Base-by-base conservation (phyloP, 2,113 vertebrate genomes). In the Dromiciops gliroides region DNA sequence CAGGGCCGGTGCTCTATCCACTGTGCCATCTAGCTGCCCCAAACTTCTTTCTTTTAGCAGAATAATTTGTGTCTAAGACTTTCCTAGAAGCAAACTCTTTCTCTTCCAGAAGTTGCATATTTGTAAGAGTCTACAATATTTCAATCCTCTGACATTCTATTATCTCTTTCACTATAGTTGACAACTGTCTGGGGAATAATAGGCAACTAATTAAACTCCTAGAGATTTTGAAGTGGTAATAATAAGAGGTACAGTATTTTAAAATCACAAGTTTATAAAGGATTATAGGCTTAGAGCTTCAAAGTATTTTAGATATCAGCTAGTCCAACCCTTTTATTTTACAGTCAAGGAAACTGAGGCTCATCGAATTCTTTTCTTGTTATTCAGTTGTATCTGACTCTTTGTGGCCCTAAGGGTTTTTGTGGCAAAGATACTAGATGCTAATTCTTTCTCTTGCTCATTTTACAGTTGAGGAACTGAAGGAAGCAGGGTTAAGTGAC, bases 151-250 rank as follows among this genome's bases (percentile, higher is more conserved):
- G 2, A 14, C 26, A 89, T 8, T 31, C 19, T 44, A 75, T 12
- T 51, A 51, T 94, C 48, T 26, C 3, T 95, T 96, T 95, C 51
- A 89, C 94, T 50, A 26, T 94, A n/a, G 95, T 90, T 90, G 89
- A 48, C 14, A 90, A 26, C 8, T 5, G 25, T 49, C 48, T 49
- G 48, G 24, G n/a, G 48, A 90, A 49, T 90, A 7, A 49, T 90
- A 90, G 14, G 37, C 1, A 83, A 83, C 25, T 90, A 90, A 90
- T 90, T 48, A 90, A 28, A 16, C 10, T 44, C n/a, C 44, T 83
- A 83, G 16, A 44, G 31, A 44, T 83, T 83, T n/a, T 83, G 16
- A 83, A 22, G 2, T 83, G 22, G 16, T 37, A 5, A 22, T 75
- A 83, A 67, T n/a, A 67, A 83, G 14, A 83, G 22, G 67, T 44